A percentile compares a stretch with the other conserved stretches of the same genome.
Conservation (phyloP, 2,888 invertebrate genomes). For the Chrysodeixis includens region DNA sequence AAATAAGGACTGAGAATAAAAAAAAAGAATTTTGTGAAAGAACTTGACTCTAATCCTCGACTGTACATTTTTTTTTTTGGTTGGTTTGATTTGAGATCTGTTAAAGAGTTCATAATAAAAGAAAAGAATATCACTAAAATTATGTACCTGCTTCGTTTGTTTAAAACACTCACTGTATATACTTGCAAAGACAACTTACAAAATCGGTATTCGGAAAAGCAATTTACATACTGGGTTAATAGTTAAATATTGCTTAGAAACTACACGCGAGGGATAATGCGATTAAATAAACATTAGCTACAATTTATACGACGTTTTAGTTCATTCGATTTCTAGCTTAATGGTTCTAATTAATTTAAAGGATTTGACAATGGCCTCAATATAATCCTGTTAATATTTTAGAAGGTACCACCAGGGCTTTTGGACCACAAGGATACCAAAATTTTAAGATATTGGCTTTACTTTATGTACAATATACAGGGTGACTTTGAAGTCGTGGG, state of each 20-base stretch:
- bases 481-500: too few relatives aligned
- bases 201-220: slow-evolving; percentile 43
- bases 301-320: slow-evolving; percentile 33
- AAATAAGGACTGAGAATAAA: not conserved
- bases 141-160: too few relatives aligned
- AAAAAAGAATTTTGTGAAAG: too few relatives aligned
- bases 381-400: slow-evolving; percentile 18
- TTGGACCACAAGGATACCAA: not conserved
- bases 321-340: slow-evolving; percentile 16
- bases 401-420: not conserved
- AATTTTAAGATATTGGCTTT: not conserved
- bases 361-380: slow-evolving; percentile 44
- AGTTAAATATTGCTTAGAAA: slow-evolving; percentile 41
- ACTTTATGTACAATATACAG: not conserved
- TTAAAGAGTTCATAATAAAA: too few relatives aligned
- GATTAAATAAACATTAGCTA: slow-evolving; percentile 51
- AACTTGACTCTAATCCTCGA: too few relatives aligned
- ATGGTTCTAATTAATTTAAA: slow-evolving; percentile 45
- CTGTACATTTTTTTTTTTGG: too few relatives aligned
- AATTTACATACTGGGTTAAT: slow-evolving; percentile 60
- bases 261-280: slow-evolving; percentile 55
- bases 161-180: too few relatives aligned
- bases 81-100: too few relatives aligned
- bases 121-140: too few relatives aligned
- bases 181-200: slow-evolving; percentile 17